Base-by-base conservation (phyloP, 2,888 invertebrate genomes). In the Cremastinae sp. region DNA sequence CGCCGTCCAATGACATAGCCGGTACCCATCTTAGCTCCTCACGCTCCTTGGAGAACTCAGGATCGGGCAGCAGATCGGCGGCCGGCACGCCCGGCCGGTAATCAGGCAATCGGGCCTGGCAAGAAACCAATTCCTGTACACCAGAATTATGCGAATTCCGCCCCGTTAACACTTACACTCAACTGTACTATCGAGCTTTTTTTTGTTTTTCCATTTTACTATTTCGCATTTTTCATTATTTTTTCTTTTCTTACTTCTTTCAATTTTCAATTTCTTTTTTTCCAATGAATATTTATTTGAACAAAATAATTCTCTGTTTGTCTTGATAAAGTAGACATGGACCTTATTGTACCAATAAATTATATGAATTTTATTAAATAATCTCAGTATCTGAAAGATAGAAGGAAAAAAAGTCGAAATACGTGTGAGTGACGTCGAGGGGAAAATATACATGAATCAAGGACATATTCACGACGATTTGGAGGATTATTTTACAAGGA, bases 1-100 rank as follows among this genome's bases (percentile, higher is more conserved):
- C 98, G 84, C 96, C 95, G 91, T 98, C 98, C 86, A 95, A 93
- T 83, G 96, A 94, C 92, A 97, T 96, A 83, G 96, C 96, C 77
- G 98, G 98, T 90, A 96, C 93, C 98, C 98, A 98, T 91, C 96
- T 93, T 90, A 97, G 91, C 90, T 97, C 97, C 91, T 98, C 98
- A 82, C 95, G 91, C 79, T 91, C 91, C 85, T 92, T 92, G 77
- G 90, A 90, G 83, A 90, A 87, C 83, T 91, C 91, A 77, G 91
- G 91, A 84, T 91, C 91, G 83, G 90, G 90, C 86, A 89, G 90
- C 83, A 90, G 89, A 82, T 90, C 90, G 79, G 86, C 87, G 80
- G 87, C 83, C 79, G 90, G 89, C 77, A 90, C 86, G 83, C 88
- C 88, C 82, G 90, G 90, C 83, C 91, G 90, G 85, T 91, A 92